Conservation (phyloP, 2,113 vertebrate genomes). For the Prionailurus viverrinus region DNA sequence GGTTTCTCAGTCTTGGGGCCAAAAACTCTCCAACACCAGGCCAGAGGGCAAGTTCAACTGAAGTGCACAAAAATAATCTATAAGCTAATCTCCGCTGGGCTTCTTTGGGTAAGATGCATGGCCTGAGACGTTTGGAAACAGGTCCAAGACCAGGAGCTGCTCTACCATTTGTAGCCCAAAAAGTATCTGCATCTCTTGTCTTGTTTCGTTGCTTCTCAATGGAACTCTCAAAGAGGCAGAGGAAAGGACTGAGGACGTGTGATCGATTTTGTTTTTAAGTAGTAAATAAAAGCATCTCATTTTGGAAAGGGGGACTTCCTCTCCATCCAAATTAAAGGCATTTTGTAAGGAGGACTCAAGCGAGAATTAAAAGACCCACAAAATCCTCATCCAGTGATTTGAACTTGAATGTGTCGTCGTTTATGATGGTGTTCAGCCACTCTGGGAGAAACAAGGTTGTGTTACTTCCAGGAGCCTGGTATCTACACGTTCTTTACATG, state of each 20-base stretch:
- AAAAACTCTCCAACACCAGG: background rate
- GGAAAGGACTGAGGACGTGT: background rate
- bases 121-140: background rate
- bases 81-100: background rate
- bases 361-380: conserved; percentile 13
- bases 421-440: background rate
- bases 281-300: background rate
- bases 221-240: background rate
- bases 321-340: background rate
- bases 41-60: background rate
- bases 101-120: background rate
- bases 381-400: background rate
- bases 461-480: background rate
- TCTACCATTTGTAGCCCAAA: background rate
- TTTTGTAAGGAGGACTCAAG: background rate
- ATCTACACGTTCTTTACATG: background rate
- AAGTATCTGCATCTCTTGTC: no score
- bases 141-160: background rate
- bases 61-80: background rate
- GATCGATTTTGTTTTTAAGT: background rate
- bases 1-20: background rate
- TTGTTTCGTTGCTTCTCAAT: background rate
- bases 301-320: background rate
- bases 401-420: background rate
- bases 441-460: background rate